Evolutionary conservation across 2,888 invertebrate genomes (phyloP).

Genomic region (Sclerodermus sp.): DNA sequence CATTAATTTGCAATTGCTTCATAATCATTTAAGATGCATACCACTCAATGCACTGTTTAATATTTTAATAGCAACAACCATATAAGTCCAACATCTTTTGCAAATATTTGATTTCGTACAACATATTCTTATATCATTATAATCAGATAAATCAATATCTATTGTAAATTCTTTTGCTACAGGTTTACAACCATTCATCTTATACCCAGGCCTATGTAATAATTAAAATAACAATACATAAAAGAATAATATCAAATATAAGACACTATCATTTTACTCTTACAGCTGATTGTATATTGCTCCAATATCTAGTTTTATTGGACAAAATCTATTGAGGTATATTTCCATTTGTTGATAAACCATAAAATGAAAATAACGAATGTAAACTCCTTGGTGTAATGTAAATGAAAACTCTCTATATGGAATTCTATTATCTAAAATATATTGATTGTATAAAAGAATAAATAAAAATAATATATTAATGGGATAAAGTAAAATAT

Average conservation of each 20-base stretch:
- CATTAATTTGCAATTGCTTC: background rate
- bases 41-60: slow-evolving; percentile 60
- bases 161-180: slow-evolving; percentile 61
- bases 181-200: background rate
- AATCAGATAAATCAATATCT: slow-evolving; percentile 71
- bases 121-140: slow-evolving; percentile 64
- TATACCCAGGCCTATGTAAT: background rate
- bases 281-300: background rate
- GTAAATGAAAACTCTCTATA: no score
- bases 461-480: no score
- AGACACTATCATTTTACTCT: background rate
- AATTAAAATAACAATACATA: background rate
- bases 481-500: no score
- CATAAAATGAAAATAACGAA: no score
- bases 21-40: slow-evolving; percentile 1
- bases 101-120: slow-evolving; percentile 63
- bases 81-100: slow-evolving; percentile 65
- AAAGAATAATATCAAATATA: background rate
- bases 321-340: background rate
- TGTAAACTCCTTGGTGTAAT: no score
- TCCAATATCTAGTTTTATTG: background rate
- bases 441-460: no score
- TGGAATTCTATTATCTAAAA: no score
- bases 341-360: background rate
- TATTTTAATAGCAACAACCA: slow-evolving; percentile 63